Evolutionary conservation across 2,113 vertebrate species (phyloP), one percentile per base, ranked within the genome.

Genomic region (Caracal caracal): DNA sequence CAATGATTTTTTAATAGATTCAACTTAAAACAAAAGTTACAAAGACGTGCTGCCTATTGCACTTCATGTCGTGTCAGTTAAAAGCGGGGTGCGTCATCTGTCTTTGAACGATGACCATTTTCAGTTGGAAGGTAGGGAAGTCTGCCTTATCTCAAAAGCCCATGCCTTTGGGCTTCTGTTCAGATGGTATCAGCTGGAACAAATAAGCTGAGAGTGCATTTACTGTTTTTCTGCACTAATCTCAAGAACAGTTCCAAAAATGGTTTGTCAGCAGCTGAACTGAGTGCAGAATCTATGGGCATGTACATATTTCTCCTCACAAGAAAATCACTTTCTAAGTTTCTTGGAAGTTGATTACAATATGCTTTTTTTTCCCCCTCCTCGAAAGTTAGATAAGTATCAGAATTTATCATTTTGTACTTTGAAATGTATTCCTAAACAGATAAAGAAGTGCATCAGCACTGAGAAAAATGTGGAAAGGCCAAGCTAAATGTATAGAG

Each of bases 111-210:
- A 66, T 93, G 98, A 98, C 98, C 95, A 95, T 98, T 99, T 98
- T 93, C 96, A 94, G 96, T 97, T 96, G 88, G 90, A 97, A 88
- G 75, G 59, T 94, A 97, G 98, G 97, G 59, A 93, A 95, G 90
- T 94, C 93, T 78, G 96, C 97, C 98, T 98, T 99, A 98, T 99
- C 98, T 99, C 95, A 94, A 98, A 98, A 98, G 98, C 96, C 98
- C 96, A 9, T 92, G 98, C 99, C 99, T 99, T 97, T 97, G 98
- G 99, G 99, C 98, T 96, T 78, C 97, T 97, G 95, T 98, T 99
- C 75, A 98, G 99, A 99, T 99, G 98, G 98, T 98, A 99, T 99
- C 99, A 99, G 98, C 99, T 98, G 99, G 98, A 99, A 99, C 98
- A 99, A 99, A 99, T 98, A 98, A 99, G 98, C 98, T 99, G 99